A percentile compares a stretch with the other conserved stretches of the same genome.
Conservation (phyloP, 1,140 invertebrate genomes). For the Drosophila bipectinata region DNA sequence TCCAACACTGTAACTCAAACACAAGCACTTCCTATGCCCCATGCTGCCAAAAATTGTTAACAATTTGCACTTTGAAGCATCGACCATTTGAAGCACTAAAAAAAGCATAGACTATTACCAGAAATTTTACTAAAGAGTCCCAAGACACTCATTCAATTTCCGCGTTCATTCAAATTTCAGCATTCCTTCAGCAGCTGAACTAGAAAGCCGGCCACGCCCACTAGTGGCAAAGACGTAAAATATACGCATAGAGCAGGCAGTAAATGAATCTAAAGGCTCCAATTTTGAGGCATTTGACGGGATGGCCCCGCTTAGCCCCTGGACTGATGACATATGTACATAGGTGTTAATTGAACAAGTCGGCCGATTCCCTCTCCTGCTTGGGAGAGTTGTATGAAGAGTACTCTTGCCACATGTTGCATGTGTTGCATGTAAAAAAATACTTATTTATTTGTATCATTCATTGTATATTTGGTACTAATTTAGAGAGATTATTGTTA, state of each 20-base stretch:
- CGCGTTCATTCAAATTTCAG: neutral
- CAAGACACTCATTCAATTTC: neutral
- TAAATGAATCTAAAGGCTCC: conserved; percentile 65
- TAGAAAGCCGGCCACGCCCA: conserved; percentile 6
- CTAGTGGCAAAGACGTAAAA: conserved; percentile 46
- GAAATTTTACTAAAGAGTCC: neutral
- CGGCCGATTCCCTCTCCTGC: neutral
- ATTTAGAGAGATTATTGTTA: no score
- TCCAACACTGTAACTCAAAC: no score
- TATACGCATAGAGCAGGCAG: conserved; percentile 65
- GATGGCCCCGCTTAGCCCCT: neutral
- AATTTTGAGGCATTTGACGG: neutral
- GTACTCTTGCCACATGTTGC: no score
- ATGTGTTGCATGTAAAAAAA: no score
- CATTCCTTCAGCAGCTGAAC: conserved; percentile 12
- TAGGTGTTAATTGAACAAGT: conserved; percentile 77
- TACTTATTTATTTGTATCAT: no score
- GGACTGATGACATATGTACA: conserved; percentile 33
- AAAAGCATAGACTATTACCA: no score
- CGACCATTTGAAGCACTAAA: no score
- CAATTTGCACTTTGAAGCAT: neutral
- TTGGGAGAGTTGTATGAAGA: no score
- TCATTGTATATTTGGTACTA: no score
- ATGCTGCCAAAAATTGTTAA: no score
- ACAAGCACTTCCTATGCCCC: no score